Evolutionary conservation across 2,888 invertebrate species (phyloP).

Genomic region (Odontothrips loti): DNA sequence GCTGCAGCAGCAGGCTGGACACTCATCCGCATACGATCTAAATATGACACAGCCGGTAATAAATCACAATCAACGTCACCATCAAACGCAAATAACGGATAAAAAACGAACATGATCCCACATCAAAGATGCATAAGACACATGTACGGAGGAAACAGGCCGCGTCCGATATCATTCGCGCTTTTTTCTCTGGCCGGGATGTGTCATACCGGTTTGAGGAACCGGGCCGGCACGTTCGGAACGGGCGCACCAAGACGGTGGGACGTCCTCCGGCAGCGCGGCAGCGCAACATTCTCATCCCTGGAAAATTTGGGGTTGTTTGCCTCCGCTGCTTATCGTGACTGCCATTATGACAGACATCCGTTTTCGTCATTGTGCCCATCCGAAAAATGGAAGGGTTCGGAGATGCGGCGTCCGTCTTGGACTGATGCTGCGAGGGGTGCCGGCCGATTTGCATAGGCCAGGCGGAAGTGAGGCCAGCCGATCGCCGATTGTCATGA

Average conservation of each 20-base stretch:
- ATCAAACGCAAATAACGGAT: constrained; percentile 22
- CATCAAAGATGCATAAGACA: not conserved
- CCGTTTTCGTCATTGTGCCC: not conserved
- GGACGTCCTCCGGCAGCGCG: not conserved
- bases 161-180: not conserved
- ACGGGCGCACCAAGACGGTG: not conserved
- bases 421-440: not conserved
- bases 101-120: constrained; percentile 19
- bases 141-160: not conserved
- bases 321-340: not conserved
- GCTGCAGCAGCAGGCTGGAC: not conserved
- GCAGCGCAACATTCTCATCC: not conserved
- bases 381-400: no score
- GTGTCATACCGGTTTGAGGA: not conserved
- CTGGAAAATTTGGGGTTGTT: not conserved
- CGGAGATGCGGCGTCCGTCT: no score
- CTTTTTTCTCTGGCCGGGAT: not conserved
- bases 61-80: constrained; percentile 24
- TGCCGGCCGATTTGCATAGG: not conserved
- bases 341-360: constrained; percentile 1
- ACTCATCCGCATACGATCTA: constrained; percentile 8
- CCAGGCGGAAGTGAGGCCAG: constrained; percentile 2
- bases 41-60: constrained; percentile 17
- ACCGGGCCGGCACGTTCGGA: not conserved
- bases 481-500: constrained; percentile 7